A percentile compares a stretch with the other conserved stretches of the same genome.
phyloP scores from a whole-genome alignment of 2,888 invertebrate species.

The Tipula unca region DNA sequence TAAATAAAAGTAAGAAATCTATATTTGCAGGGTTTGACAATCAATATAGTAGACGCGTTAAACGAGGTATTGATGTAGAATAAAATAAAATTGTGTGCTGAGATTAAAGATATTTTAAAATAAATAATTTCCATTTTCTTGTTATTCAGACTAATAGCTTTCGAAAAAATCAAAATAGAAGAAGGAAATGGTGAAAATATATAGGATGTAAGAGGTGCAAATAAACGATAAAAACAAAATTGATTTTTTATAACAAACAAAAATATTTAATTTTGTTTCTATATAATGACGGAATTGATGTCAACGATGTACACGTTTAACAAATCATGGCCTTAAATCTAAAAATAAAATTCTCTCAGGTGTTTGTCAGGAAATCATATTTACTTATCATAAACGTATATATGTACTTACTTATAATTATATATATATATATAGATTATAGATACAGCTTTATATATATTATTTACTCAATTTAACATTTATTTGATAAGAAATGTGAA shows the following conservation, averaged over 20 bases:
- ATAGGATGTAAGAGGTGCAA: neutral
- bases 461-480: neutral
- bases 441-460: neutral
- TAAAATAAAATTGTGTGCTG: no score
- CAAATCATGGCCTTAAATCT: neutral
- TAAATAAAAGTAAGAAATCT: no score
- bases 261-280: neutral
- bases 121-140: neutral
- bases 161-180: neutral
- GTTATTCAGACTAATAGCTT: neutral
- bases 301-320: neutral
- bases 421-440: no score
- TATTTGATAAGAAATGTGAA: neutral
- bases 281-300: neutral
- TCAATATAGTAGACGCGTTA: no score
- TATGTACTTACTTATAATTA: no score
- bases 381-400: neutral
- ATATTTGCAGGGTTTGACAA: no score
- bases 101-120: neutral
- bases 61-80: no score
- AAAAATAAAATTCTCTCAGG: neutral
- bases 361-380: neutral
- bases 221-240: neutral
- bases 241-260: neutral
- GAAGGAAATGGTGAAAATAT: neutral